A percentile compares a stretch with the other conserved stretches of the same genome.
These are phyloP conservation scores for Bubo bubo DNA, from an alignment of 2,113 vertebrate species.

Conservation along the genomic window DNA sequence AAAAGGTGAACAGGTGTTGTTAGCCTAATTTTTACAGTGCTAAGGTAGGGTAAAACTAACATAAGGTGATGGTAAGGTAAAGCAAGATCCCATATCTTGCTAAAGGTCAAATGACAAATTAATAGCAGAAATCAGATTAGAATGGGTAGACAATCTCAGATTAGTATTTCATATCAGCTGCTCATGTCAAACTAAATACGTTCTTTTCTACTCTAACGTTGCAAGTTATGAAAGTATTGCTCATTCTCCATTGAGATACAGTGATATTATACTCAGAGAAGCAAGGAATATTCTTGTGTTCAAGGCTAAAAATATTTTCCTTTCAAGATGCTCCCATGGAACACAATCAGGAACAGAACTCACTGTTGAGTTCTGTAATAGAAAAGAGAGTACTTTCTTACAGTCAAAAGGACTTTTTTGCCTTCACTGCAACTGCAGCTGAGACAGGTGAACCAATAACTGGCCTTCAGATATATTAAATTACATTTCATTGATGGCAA, in stretches of 20 bases:
- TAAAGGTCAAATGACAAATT: neutral
- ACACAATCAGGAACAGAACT: neutral
- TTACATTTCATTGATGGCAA: conserved; percentile 45
- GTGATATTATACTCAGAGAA: neutral
- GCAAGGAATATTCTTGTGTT: neutral
- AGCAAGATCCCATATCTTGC: neutral
- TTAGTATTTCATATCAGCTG: neutral
- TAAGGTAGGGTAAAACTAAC: neutral
- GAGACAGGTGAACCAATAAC: conserved; percentile 14
- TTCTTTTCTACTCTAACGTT: neutral
- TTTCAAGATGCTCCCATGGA: neutral
- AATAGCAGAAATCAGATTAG: neutral
- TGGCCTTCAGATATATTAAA: conserved; percentile 48
- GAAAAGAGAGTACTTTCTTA: neutral
- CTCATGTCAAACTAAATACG: neutral
- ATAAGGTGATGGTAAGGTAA: neutral
- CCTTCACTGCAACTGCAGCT: neutral
- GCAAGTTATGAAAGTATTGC: neutral
- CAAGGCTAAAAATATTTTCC: conserved; percentile 17
- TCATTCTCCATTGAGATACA: neutral
- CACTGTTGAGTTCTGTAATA: neutral
- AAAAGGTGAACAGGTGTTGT: neutral
- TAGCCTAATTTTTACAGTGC: neutral
- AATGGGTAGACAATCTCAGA: neutral
- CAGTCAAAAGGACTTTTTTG: neutral